These are phyloP conservation scores for Aphidius gifuensis DNA, from an alignment of 1,140 invertebrate species.

Conservation along the genomic window DNA sequence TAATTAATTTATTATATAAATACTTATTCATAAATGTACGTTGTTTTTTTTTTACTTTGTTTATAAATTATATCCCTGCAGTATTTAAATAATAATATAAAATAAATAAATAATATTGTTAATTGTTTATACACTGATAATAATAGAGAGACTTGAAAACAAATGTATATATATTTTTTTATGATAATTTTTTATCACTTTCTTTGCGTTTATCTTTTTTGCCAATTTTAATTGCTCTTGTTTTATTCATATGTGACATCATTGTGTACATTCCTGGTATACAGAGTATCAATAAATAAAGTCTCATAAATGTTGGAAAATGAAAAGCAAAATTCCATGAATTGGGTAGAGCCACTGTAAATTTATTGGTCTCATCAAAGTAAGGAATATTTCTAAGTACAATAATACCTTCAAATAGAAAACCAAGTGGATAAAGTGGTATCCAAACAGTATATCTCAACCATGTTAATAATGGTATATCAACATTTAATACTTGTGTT, in stretches of 20 bases:
- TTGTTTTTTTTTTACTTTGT: too few species aligned
- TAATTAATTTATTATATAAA: too few species aligned
- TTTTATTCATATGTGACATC: constrained; percentile 77
- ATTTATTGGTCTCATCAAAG: constrained; percentile 80
- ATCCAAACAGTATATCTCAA: constrained; percentile 91
- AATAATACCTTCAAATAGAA: constrained; percentile 82
- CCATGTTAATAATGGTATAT: constrained; percentile 83
- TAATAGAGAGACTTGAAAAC: too few species aligned
- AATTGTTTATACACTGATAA: too few species aligned
- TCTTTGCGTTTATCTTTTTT: not conserved
- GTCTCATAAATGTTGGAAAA: constrained; percentile 73
- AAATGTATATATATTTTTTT: too few species aligned
- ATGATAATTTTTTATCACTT: too few species aligned
- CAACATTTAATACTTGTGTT: constrained; percentile 70
- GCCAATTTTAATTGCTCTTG: constrained; percentile 40
- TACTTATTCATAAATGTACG: too few species aligned
- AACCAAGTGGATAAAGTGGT: constrained; percentile 84
- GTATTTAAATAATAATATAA: too few species aligned
- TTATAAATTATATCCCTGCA: too few species aligned
- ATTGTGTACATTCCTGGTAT: constrained; percentile 72
- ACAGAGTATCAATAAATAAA: constrained; percentile 74
- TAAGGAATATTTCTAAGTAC: constrained; percentile 81
- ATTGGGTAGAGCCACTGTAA: constrained; percentile 78
- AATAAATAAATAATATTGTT: too few species aligned
- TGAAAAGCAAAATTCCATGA: constrained; percentile 82